Base-by-base conservation (phyloP, 92 coral and sea anemone genomes). In the Zoanthus sansibaricus region DNA sequence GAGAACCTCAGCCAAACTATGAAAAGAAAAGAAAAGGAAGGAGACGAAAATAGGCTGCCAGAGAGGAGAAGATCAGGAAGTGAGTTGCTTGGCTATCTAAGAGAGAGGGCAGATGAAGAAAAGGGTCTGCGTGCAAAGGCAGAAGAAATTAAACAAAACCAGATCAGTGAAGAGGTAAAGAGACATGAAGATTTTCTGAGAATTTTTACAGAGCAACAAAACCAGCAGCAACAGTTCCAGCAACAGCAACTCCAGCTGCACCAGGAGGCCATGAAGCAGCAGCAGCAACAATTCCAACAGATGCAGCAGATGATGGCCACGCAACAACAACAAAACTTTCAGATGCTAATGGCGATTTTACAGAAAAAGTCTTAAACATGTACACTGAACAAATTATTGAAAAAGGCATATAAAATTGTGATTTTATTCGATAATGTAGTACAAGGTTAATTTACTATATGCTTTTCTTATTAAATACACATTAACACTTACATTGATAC, bases 201-300 rank as follows among this genome's bases (percentile, higher is more conserved):
- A 45, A 56, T 86, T 75, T 62, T 86, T 30, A 44, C 83, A 37
- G 83, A 45, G 83, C 83, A 86, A 45, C 83, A 76, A 45, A 85
- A 74, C 25, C 82, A 85, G 30, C 82, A 85, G 82, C 88, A 85
- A 44, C 46, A 55, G 74, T 73, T 84, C 88, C 88, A 84, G 79
- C 88, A 84, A 84, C 80, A 84, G 56, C 88, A 85, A 72, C 7
- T 72, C 46, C 87, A 83, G 76, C 87, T 83, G 77, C 77, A 83
- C 87, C 87, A 83, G 67, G 87, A 83, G 79, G 87, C 79, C 79
- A 83, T 25, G 54, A 83, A 83, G 61, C 87, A 83, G 72, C 87
- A 83, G 67, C 87, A 83, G n/a, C 87, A 71, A 20, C 78, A 83
- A 64, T 71, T 46, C 75, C 45, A 48, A 67, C 84, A 52, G 82